A percentile compares a stretch with the other conserved stretches of the same genome.
Evolutionary conservation across 2,113 vertebrate species (phyloP).

Genomic region (Nerophis lumbriciformis): DNA sequence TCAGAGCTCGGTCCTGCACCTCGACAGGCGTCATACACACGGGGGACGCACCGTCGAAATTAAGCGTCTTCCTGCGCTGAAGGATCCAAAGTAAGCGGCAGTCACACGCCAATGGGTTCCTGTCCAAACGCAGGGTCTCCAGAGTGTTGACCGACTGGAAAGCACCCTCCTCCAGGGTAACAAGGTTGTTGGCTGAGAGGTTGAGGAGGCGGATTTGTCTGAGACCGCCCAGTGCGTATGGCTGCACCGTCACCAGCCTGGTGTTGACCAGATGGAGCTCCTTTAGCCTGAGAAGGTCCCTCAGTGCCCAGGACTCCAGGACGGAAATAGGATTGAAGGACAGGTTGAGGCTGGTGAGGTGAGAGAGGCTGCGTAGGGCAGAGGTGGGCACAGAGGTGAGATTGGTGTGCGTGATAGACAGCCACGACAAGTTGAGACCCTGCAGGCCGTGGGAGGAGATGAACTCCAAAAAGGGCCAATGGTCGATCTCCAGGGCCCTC

Average conservation of each 20-base stretch:
- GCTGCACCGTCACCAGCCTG: slow-evolving; percentile 79
- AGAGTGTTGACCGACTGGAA: slow-evolving; percentile 93
- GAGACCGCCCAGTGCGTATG: slow-evolving; percentile 84
- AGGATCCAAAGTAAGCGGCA: slow-evolving; percentile 96
- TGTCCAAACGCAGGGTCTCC: slow-evolving; percentile 87
- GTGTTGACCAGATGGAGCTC: slow-evolving; percentile 92
- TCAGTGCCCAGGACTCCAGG: slow-evolving; percentile 86
- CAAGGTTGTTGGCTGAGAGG: slow-evolving; percentile 84
- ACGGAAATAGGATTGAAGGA: slow-evolving; percentile 92
- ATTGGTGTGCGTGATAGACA: slow-evolving; percentile 94
- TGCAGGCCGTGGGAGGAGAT: slow-evolving; percentile 85
- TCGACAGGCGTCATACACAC: slow-evolving; percentile 81
- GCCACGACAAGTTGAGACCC: slow-evolving; percentile 89
- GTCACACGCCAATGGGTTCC: slow-evolving; percentile 91
- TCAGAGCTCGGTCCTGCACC: slow-evolving; percentile 85
- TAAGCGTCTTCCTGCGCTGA: slow-evolving; percentile 89
- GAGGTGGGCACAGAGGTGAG: slow-evolving; percentile 86
- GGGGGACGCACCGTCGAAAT: slow-evolving; percentile 85
- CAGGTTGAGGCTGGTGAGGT: slow-evolving; percentile 88
- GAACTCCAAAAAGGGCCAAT: slow-evolving; percentile 91
- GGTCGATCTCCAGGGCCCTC: slow-evolving; percentile 85
- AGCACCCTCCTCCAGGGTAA: slow-evolving; percentile 86
- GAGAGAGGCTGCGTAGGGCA: slow-evolving; percentile 83
- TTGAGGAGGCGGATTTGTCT: slow-evolving; percentile 90
- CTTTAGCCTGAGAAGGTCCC: slow-evolving; percentile 86